Evolutionary conservation across 2,888 invertebrate species (phyloP), one percentile per base, ranked within the genome.

Genomic region (Leuctra nigra): DNA sequence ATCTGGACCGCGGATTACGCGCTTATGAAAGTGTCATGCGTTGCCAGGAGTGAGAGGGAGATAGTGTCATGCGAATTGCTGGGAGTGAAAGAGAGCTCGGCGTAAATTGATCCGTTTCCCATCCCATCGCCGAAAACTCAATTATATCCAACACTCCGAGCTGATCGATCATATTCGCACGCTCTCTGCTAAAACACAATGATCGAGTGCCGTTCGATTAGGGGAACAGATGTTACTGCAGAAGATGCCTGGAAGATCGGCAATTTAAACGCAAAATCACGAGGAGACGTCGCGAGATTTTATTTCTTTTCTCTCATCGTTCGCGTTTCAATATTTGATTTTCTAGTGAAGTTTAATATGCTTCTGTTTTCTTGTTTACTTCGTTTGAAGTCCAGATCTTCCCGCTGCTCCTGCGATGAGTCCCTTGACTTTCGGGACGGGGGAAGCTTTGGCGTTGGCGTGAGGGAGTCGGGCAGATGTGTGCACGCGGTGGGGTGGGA

Each of bases 401-500:
- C 7, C 29, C 6, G 29, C 29, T 29, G 11, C 7, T 29, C 29
- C 7, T 29, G 29, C 29, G 29, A 29, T 29, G n/a, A 16, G 9
- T 18, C 41, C 18, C 41, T 18, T 18, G 41, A 18, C 41, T 41
- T 41, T 29, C n/a, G 25, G 33, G 48, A n/a, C 20, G 16, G 48
- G n/a, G 33, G 29, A 16, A 6, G 48, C 14, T 16, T 25, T 29
- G 25, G 29, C 18, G 14, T 33, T 33, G 50, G 33, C 11, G 50
- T 33, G 50, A 50, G 50, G 50, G 50, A 29, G n/a, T n/a, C n/a
- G n/a, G 50, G 50, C 50, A 50, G 50, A 50, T 50, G 50, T 50
- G 35, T 4, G 14, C 33, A 16, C 4, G 2, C 22, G n/a, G 16
- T 13, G 16, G 22, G 18, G 18, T 14, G 2, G 35, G 50, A 35